Base-by-base conservation (phyloP, 1,140 invertebrate species). In the Probaryconus sp. region DNA sequence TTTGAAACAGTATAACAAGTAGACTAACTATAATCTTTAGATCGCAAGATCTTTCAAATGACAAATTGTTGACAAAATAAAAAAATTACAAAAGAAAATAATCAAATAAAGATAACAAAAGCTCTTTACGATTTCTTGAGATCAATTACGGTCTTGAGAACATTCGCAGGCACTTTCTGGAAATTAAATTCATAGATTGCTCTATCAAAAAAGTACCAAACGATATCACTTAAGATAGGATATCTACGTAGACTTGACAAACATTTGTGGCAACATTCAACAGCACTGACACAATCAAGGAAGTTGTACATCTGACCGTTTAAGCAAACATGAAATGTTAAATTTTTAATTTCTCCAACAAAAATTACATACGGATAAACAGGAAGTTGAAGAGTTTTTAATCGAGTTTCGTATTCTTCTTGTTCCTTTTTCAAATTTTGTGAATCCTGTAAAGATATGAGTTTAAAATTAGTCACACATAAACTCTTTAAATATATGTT, bases 211-310 rank as follows among this genome's bases (percentile, higher is more conserved):
- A 58, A 58, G 5, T 3, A 1, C 40, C 53, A 45, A 13, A 45
- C n/a, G 18, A 21, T 13, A 3, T 58, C 53, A 18, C 28, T 35
- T 3, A 20, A 13, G 1, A 21, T 9, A 2, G 30, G 53, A 5
- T 13, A 35, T 4, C 30, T 43, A n/a, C 11, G 7, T 2, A 58
- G 7, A 35, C 17, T 26, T 13, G 11, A 28, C 9, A 58, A 35
- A 20, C 28, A 58, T 20, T 58, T 58, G 10, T 35, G n/a, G 7
- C 53, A 58, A 14, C 17, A 13, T n/a, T 64, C 45, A 13, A 64
- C 60, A 14, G 60, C 38, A 24, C 30, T 35, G 7, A 64, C 24
- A 2, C 7, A 43, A 7, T 51, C 3, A 20, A 13, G 24, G 10
- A 21, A 42, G n/a, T 30, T 42, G 3, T 50, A 21, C 0, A 63